phyloP scores from a whole-genome alignment of 2,888 invertebrate species.

The Eurois occulta region DNA sequence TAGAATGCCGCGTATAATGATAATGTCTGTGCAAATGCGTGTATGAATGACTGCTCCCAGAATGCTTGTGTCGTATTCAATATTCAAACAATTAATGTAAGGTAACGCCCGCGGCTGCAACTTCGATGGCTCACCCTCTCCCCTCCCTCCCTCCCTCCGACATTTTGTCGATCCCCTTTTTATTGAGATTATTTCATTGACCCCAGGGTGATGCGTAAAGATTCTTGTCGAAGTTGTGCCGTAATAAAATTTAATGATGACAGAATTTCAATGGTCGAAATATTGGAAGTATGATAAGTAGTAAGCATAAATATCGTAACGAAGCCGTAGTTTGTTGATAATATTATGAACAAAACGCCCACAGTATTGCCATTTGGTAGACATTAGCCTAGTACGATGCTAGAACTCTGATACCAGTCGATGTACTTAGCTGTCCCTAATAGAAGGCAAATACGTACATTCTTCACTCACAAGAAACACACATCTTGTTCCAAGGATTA shows the following conservation, averaged over 20 bases:
- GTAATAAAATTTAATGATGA: conserved; percentile 73
- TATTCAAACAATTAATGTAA: conserved; percentile 76
- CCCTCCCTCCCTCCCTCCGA: background rate
- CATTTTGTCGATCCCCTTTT: conserved; percentile 48
- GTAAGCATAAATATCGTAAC: conserved; percentile 86
- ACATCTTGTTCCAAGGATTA: conserved; percentile 31
- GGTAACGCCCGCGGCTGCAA: conserved; percentile 67
- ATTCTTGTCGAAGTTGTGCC: conserved; percentile 58
- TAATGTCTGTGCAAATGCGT: conserved; percentile 69
- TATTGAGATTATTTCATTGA: conserved; percentile 63
- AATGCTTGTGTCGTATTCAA: conserved; percentile 81
- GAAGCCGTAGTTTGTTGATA: conserved; percentile 76
- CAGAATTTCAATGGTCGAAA: conserved; percentile 71
- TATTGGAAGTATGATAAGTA: conserved; percentile 77
- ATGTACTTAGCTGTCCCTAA: conserved; percentile 1
- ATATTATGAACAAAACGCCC: conserved; percentile 68
- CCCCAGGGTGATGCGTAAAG: conserved; percentile 13
- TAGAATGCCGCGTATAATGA: conserved; percentile 60
- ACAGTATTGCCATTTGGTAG: conserved; percentile 50
- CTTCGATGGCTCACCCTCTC: conserved; percentile 51
- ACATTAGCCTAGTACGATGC: conserved; percentile 7
- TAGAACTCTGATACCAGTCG: conserved; percentile 8
- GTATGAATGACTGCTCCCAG: conserved; percentile 67
- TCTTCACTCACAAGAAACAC: conserved; percentile 17
- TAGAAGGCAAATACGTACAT: conserved; percentile 18